A percentile compares a stretch with the other conserved stretches of the same genome.
These are phyloP conservation scores for Brachirus orientalis DNA, from an alignment of 2,113 vertebrate species.

Conservation along the genomic window DNA sequence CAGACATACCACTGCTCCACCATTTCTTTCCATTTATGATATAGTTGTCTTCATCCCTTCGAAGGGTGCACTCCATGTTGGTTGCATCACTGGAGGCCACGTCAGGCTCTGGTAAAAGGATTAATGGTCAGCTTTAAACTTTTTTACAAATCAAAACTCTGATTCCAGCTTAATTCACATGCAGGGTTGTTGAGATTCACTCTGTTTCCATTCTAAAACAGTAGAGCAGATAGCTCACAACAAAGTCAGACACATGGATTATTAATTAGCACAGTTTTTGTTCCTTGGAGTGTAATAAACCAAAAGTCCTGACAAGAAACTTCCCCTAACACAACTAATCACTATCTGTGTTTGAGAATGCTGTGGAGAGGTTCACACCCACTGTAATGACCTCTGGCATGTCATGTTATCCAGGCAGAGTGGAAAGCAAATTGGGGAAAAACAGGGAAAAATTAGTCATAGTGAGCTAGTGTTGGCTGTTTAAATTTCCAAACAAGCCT, in stretches of 20 bases:
- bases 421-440: slow-evolving; percentile 17
- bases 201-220: too few relatives aligned
- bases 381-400: slow-evolving; percentile 38
- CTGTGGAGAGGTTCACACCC: slow-evolving; percentile 29
- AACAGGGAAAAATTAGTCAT: slow-evolving; percentile 52
- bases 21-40: slow-evolving; percentile 93
- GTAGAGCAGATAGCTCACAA: too few relatives aligned
- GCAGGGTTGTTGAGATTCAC: too few relatives aligned
- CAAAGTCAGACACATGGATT: not conserved
- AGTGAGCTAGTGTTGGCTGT: not conserved
- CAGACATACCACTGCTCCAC: slow-evolving; percentile 93
- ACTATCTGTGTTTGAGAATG: slow-evolving; percentile 35
- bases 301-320: slow-evolving; percentile 12
- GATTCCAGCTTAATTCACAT: slow-evolving; percentile 6
- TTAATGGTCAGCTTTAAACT: not conserved
- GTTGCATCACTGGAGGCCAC: slow-evolving; percentile 95
- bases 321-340: not conserved
- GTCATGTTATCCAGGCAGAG: slow-evolving; percentile 33
- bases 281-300: not conserved
- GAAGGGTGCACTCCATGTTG: slow-evolving; percentile 89
- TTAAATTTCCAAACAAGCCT: not conserved
- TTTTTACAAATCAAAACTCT: not conserved
- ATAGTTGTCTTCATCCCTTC: slow-evolving; percentile 79
- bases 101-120: slow-evolving; percentile 85
- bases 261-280: not conserved